These are phyloP conservation scores for Micoletzkya japonica DNA, from an alignment of 2,888 invertebrate species.

Conservation along the genomic window DNA sequence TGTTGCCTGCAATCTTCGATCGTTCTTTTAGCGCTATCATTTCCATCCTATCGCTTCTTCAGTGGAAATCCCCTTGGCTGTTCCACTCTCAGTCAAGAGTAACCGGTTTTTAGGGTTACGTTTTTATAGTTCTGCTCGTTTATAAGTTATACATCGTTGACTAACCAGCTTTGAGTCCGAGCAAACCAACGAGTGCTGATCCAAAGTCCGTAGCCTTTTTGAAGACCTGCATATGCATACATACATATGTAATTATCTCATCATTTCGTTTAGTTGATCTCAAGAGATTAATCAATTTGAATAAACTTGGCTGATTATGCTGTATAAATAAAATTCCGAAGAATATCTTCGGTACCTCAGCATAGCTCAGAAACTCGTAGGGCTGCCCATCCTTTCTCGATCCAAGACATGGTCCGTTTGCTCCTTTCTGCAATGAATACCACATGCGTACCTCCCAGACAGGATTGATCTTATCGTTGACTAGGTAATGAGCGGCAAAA, in stretches of 20 bases:
- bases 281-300: background rate
- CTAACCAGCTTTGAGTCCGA: slow-evolving; percentile 27
- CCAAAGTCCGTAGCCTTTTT: slow-evolving; percentile 26
- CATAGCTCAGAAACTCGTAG: slow-evolving; percentile 49
- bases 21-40: background rate
- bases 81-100: too few species aligned
- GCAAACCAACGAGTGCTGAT: slow-evolving; percentile 17
- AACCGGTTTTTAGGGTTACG: too few species aligned
- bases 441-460: too few species aligned
- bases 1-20: too few species aligned
- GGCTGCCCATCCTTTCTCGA: slow-evolving; percentile 38
- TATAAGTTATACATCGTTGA: too few species aligned
- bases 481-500: too few species aligned
- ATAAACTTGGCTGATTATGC: background rate
- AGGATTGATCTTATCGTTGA: too few species aligned
- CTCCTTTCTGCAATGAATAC: slow-evolving; percentile 46
- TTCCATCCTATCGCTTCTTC: background rate
- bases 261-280: background rate
- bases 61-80: too few species aligned
- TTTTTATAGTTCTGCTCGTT: too few species aligned
- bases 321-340: too few species aligned
- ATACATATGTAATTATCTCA: too few species aligned
- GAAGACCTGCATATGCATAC: slow-evolving; percentile 22
- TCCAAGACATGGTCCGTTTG: slow-evolving; percentile 53
- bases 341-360: slow-evolving; percentile 43